Conservation (phyloP, 2,797 vertebrate species). For the Bucorvus abyssinicus region DNA sequence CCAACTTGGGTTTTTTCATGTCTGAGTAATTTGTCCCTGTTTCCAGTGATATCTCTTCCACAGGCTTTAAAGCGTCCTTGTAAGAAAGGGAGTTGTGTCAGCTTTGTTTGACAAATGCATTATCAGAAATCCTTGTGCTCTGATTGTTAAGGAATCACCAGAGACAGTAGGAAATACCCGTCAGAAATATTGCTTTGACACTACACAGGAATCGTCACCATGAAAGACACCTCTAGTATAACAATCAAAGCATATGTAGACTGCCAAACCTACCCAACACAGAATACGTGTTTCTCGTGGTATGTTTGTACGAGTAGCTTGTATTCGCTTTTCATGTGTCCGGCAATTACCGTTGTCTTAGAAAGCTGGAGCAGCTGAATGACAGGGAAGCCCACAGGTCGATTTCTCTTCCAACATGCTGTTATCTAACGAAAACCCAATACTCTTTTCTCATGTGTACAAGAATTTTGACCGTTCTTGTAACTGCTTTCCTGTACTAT, state of each 20-base stretch:
- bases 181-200: not conserved
- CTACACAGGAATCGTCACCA: not conserved
- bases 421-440: not conserved
- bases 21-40: not conserved
- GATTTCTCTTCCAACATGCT: not conserved
- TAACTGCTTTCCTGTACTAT: not conserved
- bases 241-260: not conserved
- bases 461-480: not conserved
- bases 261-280: not conserved
- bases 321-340: not conserved
- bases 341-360: not conserved
- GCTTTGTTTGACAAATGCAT: not conserved
- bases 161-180: not conserved
- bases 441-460: not conserved
- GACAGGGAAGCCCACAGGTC: not conserved
- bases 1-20: not conserved
- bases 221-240: not conserved
- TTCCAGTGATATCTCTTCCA: not conserved
- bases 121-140: not conserved
- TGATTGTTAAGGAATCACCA: not conserved
- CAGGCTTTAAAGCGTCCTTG: not conserved
- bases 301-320: not conserved
- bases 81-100: not conserved
- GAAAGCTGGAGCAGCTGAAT: not conserved
- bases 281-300: not conserved